Evolutionary conservation across 2,888 invertebrate species (phyloP).

Genomic region (Hedya salicella): DNA sequence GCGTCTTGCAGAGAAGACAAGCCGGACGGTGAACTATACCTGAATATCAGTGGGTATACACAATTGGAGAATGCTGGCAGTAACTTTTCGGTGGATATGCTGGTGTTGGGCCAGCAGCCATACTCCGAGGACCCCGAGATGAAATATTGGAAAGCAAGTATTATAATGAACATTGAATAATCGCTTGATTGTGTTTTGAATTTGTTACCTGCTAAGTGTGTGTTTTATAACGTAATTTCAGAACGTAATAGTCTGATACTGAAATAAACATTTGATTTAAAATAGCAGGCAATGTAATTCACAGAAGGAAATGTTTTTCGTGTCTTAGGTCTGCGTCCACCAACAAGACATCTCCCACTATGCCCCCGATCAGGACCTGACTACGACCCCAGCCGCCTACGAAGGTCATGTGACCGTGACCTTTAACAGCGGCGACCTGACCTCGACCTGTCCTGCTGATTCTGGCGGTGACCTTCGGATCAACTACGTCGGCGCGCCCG

Average conservation of each 20-base stretch:
- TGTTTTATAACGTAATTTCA: too few species aligned
- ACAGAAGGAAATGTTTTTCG: too few species aligned
- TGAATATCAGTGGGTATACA: constrained; percentile 62
- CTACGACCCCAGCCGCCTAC: constrained; percentile 61
- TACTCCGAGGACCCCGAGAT: constrained; percentile 50
- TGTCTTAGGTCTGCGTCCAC: constrained; percentile 62
- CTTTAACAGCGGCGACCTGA: constrained; percentile 52
- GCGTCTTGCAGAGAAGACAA: constrained; percentile 57
- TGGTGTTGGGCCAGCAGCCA: constrained; percentile 60
- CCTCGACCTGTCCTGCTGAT: constrained; percentile 52
- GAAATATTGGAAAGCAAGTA: constrained; percentile 69
- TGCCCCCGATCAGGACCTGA: constrained; percentile 63
- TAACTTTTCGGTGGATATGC: constrained; percentile 58
- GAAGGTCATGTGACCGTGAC: constrained; percentile 61
- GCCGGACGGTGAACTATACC: constrained; percentile 55
- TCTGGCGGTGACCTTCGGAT: constrained; percentile 58
- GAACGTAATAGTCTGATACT: too few species aligned
- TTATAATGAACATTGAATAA: too few species aligned
- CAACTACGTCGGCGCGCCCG: constrained; percentile 61
- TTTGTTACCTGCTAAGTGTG: too few species aligned
- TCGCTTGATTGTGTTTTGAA: too few species aligned
- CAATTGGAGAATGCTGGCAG: constrained; percentile 58
- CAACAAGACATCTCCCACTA: constrained; percentile 61
- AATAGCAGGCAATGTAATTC: too few species aligned
- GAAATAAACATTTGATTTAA: too few species aligned